phyloP scores from a whole-genome alignment of 2,113 vertebrate species.

The Scalopus aquaticus region DNA sequence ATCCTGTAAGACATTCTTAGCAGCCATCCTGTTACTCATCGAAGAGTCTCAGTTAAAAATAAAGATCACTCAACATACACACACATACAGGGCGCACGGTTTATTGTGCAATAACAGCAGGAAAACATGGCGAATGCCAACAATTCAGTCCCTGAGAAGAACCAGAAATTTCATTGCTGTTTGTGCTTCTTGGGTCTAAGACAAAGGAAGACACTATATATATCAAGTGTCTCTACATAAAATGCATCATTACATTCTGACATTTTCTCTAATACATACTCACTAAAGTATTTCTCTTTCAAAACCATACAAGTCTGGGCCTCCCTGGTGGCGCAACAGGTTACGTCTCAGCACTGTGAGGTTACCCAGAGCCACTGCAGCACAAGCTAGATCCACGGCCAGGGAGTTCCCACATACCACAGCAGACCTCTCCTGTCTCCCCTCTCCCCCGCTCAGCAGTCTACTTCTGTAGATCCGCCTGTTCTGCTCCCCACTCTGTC shows the following conservation, averaged over 20 bases:
- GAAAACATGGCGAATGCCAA: not conserved
- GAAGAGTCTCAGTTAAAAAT: slow-evolving; percentile 19
- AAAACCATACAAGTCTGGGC: not conserved
- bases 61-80: slow-evolving; percentile 53
- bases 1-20: not conserved
- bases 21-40: not conserved
- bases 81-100: slow-evolving; percentile 15
- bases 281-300: not conserved
- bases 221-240: not conserved
- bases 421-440: no score
- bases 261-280: not conserved
- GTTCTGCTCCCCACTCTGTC: no score
- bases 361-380: no score
- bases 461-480: no score
- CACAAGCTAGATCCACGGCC: no score
- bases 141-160: not conserved
- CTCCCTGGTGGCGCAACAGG: no score
- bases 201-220: not conserved
- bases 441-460: no score
- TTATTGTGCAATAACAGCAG: slow-evolving; percentile 23
- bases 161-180: not conserved
- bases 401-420: no score
- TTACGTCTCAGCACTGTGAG: no score
- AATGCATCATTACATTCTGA: no score
- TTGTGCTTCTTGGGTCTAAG: not conserved